Percentiles rank a stretch among this genome's conserved stretches.
Conservation (phyloP, 2,113 vertebrate genomes). For the Salvelinus sp. region DNA sequence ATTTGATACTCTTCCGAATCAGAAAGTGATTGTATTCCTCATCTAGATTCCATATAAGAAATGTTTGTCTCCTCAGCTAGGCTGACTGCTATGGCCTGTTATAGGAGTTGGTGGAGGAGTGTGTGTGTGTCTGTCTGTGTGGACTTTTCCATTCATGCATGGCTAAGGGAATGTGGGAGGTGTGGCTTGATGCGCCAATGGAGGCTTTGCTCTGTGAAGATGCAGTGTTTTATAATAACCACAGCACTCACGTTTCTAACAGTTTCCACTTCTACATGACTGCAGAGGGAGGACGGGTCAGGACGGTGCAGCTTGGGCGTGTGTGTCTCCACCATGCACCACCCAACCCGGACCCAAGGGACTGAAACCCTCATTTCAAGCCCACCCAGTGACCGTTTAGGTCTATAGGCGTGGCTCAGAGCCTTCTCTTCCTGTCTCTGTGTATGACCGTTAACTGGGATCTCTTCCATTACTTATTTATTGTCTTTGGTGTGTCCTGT, state of each 20-base stretch:
- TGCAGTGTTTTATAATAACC: neutral
- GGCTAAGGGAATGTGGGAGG: neutral
- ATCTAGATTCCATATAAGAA: constrained; percentile 1
- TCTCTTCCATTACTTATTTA: constrained; percentile 1
- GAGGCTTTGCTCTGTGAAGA: neutral
- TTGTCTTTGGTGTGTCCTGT: constrained; percentile 23
- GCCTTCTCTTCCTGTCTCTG: neutral
- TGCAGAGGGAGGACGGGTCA: neutral
- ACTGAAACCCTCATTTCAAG: neutral
- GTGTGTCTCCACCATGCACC: neutral
- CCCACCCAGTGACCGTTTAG: neutral
- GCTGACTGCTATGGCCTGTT: neutral
- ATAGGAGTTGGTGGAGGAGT: neutral
- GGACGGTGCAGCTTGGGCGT: neutral
- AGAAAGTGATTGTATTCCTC: constrained; percentile 11
- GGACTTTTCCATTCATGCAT: neutral
- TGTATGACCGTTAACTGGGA: constrained; percentile 17
- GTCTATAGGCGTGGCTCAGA: neutral
- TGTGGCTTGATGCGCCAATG: neutral
- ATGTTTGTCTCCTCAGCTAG: neutral
- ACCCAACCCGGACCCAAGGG: neutral
- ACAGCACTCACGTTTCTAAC: neutral
- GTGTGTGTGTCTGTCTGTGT: neutral
- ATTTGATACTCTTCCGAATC: constrained; percentile 4
- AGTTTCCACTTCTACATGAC: neutral